Percentiles rank a stretch among this genome's conserved stretches.
phyloP scores from a whole-genome alignment of 2,888 invertebrate genomes.

The Meghimatium bilineatum region DNA sequence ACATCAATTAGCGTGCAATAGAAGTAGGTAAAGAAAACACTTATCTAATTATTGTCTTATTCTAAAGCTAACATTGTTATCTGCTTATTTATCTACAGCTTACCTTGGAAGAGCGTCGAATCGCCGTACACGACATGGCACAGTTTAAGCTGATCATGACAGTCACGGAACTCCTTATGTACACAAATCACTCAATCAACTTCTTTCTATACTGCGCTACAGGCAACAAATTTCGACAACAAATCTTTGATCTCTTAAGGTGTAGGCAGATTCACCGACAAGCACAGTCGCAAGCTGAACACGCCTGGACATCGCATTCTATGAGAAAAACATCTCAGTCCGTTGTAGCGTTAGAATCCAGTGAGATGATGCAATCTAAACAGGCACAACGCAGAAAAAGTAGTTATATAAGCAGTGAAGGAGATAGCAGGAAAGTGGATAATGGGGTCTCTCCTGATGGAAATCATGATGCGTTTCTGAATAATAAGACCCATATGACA shows the following conservation, averaged over 20 bases:
- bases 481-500: not conserved
- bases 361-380: not conserved
- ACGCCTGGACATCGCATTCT: not conserved
- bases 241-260: constrained; percentile 54
- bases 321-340: constrained; percentile 12
- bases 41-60: too few relatives aligned
- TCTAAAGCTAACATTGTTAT: not conserved
- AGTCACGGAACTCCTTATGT: constrained; percentile 62
- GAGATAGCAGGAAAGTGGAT: not conserved
- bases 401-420: constrained; percentile 28
- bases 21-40: too few relatives aligned
- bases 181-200: constrained; percentile 71
- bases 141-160: constrained; percentile 58
- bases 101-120: not conserved
- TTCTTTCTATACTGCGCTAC: constrained; percentile 70
- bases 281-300: not conserved
- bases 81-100: not conserved
- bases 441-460: not conserved
- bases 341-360: not conserved
- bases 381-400: not conserved
- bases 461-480: not conserved
- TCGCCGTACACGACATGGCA: constrained; percentile 42
- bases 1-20: too few relatives aligned
- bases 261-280: not conserved
- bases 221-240: constrained; percentile 65